Percentiles rank a stretch among this genome's conserved stretches.
Evolutionary conservation across 2,797 vertebrate genomes (phyloP).

Genomic region (Poecilia velifera): DNA sequence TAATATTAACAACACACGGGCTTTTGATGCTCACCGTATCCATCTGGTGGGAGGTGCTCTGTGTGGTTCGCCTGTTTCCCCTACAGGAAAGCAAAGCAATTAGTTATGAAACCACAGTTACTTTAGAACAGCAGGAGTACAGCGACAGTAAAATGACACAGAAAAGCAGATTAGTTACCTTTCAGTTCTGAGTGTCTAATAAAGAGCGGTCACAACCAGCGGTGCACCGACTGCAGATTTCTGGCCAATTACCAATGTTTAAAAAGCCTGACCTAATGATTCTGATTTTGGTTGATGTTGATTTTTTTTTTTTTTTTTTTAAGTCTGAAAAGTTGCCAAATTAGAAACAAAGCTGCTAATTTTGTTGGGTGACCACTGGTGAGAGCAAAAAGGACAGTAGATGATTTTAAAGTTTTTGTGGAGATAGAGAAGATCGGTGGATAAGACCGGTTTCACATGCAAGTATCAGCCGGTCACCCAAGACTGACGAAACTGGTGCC

Average conservation of each 20-base stretch:
- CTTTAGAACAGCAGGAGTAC: not conserved
- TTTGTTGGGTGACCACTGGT: not conserved
- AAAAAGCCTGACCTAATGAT: not conserved
- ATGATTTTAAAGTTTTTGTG: not conserved
- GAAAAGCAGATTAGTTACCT: not conserved
- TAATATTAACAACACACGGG: not conserved
- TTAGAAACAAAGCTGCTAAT: not conserved
- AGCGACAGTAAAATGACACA: not conserved
- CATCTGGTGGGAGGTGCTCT: conserved; percentile 94
- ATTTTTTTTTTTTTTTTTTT: not conserved
- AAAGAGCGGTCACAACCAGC: not conserved
- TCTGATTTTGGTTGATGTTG: not conserved
- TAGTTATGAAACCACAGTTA: not conserved
- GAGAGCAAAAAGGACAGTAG: not conserved
- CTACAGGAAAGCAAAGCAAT: conserved; percentile 77
- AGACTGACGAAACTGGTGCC: too few species aligned
- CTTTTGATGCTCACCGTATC: conserved; percentile 84
- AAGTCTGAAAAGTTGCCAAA: not conserved
- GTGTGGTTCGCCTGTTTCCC: conserved; percentile 92
- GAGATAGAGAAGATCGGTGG: not conserved
- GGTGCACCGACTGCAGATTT: not conserved
- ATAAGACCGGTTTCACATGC: not conserved
- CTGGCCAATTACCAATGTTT: not conserved
- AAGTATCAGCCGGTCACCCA: not conserved
- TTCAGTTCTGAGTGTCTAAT: too few species aligned